Conservation (phyloP, 2,888 invertebrate species). For the Callyntrura sp. region DNA sequence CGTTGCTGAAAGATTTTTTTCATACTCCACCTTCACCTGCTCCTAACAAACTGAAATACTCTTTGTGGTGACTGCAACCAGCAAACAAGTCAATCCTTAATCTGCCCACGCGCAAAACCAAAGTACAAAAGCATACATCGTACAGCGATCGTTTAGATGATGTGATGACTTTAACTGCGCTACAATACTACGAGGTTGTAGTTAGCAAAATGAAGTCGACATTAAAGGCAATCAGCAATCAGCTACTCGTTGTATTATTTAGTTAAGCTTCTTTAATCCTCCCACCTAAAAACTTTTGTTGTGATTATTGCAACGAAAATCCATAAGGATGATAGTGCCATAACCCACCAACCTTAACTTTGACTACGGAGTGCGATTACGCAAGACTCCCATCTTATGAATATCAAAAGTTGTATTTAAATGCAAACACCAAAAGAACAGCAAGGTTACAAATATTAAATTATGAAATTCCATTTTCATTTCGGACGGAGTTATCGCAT, state of each 20-base stretch:
- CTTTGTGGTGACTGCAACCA: constrained; percentile 54
- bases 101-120: constrained; percentile 75
- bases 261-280: constrained; percentile 63
- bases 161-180: constrained; percentile 43
- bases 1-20: constrained; percentile 26
- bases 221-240: constrained; percentile 74
- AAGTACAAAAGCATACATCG: constrained; percentile 53
- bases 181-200: background rate
- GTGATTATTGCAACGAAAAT: constrained; percentile 63
- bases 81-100: constrained; percentile 76
- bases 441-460: constrained; percentile 13
- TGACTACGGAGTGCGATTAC: constrained; percentile 1
- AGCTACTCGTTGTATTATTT: constrained; percentile 71
- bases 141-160: background rate
- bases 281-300: constrained; percentile 64
- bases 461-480: constrained; percentile 13
- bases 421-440: background rate
- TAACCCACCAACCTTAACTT: constrained; percentile 41
- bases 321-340: constrained; percentile 41
- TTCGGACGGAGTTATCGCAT: too few relatives aligned
- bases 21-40: constrained; percentile 45
- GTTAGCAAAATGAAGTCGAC: constrained; percentile 66
- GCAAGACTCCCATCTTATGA: background rate
- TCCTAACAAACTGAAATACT: constrained; percentile 13
- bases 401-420: background rate